Percentiles rank a stretch among this genome's conserved stretches.
Evolutionary conservation across 2,113 vertebrate species (phyloP).

Genomic region (Poeciliopsis retropinna): DNA sequence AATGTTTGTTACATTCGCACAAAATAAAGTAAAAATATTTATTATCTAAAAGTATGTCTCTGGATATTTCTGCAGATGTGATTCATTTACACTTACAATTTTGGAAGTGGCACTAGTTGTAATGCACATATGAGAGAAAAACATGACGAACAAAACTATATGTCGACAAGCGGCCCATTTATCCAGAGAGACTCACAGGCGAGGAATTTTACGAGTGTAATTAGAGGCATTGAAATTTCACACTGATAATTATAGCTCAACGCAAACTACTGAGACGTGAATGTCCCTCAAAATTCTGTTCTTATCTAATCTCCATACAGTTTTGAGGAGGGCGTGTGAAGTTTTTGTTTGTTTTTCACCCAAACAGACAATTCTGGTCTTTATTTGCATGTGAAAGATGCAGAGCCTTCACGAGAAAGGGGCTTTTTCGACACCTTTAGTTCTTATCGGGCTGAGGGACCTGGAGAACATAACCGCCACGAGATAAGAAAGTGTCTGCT

Average conservation of each 20-base stretch:
- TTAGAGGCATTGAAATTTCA: neutral
- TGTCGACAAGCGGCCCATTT: neutral
- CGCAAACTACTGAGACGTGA: slow-evolving; percentile 1
- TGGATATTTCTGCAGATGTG: no score
- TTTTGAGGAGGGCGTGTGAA: slow-evolving; percentile 39
- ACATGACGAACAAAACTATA: no score
- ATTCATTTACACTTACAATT: no score
- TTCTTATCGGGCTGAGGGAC: slow-evolving; percentile 56
- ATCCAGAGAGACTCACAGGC: neutral
- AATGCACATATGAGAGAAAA: no score
- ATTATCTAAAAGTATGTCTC: no score
- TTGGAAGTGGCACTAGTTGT: no score
- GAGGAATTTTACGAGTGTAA: neutral
- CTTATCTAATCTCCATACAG: slow-evolving; percentile 21
- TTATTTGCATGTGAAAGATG: slow-evolving; percentile 72
- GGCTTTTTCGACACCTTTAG: slow-evolving; percentile 66
- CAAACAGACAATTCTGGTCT: slow-evolving; percentile 45
- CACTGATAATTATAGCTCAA: slow-evolving; percentile 7
- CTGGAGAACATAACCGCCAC: slow-evolving; percentile 39
- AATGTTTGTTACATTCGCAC: no score
- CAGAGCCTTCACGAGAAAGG: slow-evolving; percentile 21
- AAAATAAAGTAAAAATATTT: no score
- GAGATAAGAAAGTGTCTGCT: slow-evolving; percentile 59
- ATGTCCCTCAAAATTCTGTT: slow-evolving; percentile 11
- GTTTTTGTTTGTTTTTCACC: slow-evolving; percentile 35